These are phyloP conservation scores for Petrocephalus microphthalmus DNA, from an alignment of 2,113 vertebrate species.

Conservation along the genomic window DNA sequence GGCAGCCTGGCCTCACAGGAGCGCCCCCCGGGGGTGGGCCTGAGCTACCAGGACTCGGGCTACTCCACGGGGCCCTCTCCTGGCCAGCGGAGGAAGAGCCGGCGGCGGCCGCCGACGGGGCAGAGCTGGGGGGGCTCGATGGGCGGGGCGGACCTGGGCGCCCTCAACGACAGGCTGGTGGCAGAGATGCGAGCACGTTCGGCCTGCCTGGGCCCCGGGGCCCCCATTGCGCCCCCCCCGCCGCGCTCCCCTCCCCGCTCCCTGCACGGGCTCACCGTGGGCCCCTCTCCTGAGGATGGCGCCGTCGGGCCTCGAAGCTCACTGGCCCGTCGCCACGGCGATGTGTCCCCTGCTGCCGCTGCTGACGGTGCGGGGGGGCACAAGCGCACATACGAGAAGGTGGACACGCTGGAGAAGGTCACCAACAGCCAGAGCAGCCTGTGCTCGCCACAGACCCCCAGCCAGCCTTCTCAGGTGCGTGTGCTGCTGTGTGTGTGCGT, in stretches of 20 bases:
- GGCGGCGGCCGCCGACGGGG: slow-evolving; percentile 55
- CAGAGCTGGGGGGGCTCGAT: slow-evolving; percentile 73
- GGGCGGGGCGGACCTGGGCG: slow-evolving; percentile 74
- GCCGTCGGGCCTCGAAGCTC: slow-evolving; percentile 50
- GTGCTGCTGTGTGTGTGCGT: neutral
- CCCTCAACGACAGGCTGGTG: slow-evolving; percentile 76
- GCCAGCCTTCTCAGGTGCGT: slow-evolving; percentile 67
- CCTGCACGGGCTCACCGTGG: slow-evolving; percentile 43
- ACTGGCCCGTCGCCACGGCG: slow-evolving; percentile 48
- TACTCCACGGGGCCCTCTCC: slow-evolving; percentile 87
- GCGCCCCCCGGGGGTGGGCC: slow-evolving; percentile 53
- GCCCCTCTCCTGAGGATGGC: slow-evolving; percentile 65
- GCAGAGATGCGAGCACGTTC: slow-evolving; percentile 82
- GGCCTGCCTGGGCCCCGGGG: slow-evolving; percentile 67
- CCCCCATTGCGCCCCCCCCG: slow-evolving; percentile 54
- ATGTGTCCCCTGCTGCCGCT: slow-evolving; percentile 28
- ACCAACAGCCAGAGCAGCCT: slow-evolving; percentile 66
- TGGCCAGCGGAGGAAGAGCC: slow-evolving; percentile 75
- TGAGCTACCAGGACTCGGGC: slow-evolving; percentile 83
- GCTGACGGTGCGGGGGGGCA: slow-evolving; percentile 67
- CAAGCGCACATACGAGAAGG: slow-evolving; percentile 83
- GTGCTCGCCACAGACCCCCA: slow-evolving; percentile 58
- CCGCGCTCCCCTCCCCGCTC: slow-evolving; percentile 68
- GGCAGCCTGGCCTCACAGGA: slow-evolving; percentile 74
- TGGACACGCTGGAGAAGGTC: slow-evolving; percentile 78